These are phyloP conservation scores for Rhizomys pruinosus DNA, from an alignment of 2,113 vertebrate genomes.

Conservation along the genomic window DNA sequence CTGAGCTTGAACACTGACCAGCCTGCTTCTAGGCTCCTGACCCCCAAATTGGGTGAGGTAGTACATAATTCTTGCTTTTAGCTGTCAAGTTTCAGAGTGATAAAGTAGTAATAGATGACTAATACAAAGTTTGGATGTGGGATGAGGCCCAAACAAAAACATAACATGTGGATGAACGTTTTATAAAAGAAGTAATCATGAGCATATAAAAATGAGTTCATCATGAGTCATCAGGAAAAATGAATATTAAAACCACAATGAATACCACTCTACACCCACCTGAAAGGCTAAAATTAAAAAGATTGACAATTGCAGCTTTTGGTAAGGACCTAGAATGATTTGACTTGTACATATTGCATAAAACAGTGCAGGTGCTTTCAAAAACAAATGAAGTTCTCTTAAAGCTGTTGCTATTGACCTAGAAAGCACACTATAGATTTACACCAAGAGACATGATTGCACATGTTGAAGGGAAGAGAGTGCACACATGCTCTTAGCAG, in stretches of 20 bases:
- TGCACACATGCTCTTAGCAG: not conserved
- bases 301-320: not conserved
- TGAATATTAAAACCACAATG: slow-evolving; percentile 11
- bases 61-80: not conserved
- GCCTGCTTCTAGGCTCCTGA: not conserved
- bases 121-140: not conserved
- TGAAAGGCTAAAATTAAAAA: slow-evolving; percentile 43
- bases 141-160: slow-evolving; percentile 21
- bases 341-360: not conserved
- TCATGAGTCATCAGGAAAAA: slow-evolving; percentile 22
- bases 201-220: not conserved
- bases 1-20: not conserved
- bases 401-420: not conserved
- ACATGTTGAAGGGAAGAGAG: not conserved
- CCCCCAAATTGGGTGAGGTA: not conserved
- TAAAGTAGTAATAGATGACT: not conserved
- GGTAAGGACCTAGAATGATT: not conserved
- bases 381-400: not conserved
- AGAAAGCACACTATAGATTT: not conserved
- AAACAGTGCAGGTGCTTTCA: not conserved
- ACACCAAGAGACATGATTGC: not conserved
- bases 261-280: not conserved
- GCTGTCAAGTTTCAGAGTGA: not conserved
- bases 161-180: not conserved
- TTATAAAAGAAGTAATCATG: slow-evolving; percentile 14